Conservation (phyloP, 2,888 invertebrate species). For the Craniophora ligustri region DNA sequence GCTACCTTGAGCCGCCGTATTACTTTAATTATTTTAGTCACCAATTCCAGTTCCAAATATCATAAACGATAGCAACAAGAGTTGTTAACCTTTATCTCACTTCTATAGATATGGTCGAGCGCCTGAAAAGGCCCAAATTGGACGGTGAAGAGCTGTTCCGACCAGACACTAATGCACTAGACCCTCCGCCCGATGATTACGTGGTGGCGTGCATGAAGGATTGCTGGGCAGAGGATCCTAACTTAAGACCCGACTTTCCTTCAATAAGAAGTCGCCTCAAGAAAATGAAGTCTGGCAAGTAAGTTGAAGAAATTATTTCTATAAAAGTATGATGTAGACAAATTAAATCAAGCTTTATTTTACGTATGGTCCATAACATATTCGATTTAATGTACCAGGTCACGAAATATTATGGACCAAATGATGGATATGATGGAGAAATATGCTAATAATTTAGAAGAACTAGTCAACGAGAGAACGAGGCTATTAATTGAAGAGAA, state of each 20-base stretch:
- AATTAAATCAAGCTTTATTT: too few species aligned
- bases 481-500: conserved; percentile 96
- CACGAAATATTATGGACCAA: conserved; percentile 97
- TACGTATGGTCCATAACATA: not conserved
- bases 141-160: conserved; percentile 93
- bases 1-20: too few species aligned
- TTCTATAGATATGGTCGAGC: conserved; percentile 93
- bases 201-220: conserved; percentile 94
- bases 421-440: conserved; percentile 99
- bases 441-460: conserved; percentile 98
- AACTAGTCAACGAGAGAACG: conserved; percentile 97
- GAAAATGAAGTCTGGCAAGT: conserved; percentile 96
- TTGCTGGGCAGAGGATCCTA: conserved; percentile 96
- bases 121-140: conserved; percentile 91
- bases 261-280: conserved; percentile 94
- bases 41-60: too few species aligned
- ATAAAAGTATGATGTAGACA: too few species aligned
- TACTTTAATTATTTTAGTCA: too few species aligned
- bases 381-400: conserved; percentile 82
- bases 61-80: too few species aligned
- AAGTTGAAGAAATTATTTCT: conserved; percentile 70
- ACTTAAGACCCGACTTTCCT: conserved; percentile 94
- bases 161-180: conserved; percentile 92
- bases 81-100: not conserved
- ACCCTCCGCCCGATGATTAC: conserved; percentile 93